phyloP scores from a whole-genome alignment of 2,797 vertebrate species.

The Scolopax rusticola region DNA sequence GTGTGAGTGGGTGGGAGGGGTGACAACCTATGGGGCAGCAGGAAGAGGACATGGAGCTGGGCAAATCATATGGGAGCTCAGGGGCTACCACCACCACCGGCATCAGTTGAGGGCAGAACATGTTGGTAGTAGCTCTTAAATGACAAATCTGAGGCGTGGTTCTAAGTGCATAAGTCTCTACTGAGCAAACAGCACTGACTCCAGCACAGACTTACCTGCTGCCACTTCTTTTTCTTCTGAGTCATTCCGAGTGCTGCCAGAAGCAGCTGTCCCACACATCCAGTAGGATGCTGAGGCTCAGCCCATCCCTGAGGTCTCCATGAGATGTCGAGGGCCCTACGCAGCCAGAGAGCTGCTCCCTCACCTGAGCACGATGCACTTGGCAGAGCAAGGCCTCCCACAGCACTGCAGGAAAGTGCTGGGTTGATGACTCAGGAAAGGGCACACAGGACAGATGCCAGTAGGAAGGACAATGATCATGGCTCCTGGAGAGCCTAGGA shows the following conservation, averaged over 20 bases:
- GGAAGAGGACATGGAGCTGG: not conserved
- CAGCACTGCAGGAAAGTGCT: not conserved
- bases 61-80: not conserved
- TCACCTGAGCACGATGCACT: rapidly evolving
- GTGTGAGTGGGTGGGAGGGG: not conserved
- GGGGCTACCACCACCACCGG: rapidly evolving
- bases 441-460: rapidly evolving
- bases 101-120: not conserved
- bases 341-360: not conserved
- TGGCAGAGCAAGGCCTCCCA: not conserved
- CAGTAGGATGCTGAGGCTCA: not conserved
- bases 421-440: not conserved
- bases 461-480: rapidly evolving
- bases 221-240: not conserved
- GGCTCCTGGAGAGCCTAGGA: not conserved
- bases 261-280: not conserved
- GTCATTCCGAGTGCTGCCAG: not conserved
- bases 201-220: not conserved
- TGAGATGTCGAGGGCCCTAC: rapidly evolving
- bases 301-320: not conserved
- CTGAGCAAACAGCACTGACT: not conserved
- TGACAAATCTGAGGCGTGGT: not conserved
- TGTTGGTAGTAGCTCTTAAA: not conserved
- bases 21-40: not conserved
- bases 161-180: not conserved